These are phyloP conservation scores for Penaeus indicus DNA, from an alignment of 1,140 invertebrate species.

Conservation along the genomic window DNA sequence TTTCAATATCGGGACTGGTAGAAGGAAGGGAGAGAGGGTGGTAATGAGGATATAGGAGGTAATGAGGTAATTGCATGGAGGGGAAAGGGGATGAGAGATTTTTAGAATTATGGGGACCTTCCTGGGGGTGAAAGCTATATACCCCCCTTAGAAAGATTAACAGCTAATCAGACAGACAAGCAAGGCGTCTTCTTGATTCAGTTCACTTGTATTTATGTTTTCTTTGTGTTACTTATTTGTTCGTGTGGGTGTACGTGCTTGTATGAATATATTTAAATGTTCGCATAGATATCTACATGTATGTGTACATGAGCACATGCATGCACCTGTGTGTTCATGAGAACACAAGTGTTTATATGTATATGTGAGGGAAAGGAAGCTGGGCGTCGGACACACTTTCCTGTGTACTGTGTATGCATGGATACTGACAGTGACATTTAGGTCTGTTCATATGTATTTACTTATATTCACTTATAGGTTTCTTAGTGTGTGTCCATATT, in stretches of 20 bases:
- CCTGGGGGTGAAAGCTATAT: neutral
- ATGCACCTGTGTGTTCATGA: neutral
- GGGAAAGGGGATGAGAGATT: too few species aligned
- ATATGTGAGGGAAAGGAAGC: neutral
- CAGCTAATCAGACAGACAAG: slow-evolving; percentile 14
- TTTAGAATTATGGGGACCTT: too few species aligned
- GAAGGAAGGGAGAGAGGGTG: too few species aligned
- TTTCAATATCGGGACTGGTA: too few species aligned
- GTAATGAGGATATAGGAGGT: too few species aligned
- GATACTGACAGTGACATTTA: neutral
- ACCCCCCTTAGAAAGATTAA: neutral
- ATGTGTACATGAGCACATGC: slow-evolving; percentile 10
- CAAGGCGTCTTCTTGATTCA: slow-evolving; percentile 14
- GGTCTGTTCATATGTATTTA: neutral
- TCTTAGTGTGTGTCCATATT: slow-evolving; percentile 25
- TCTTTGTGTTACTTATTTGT: neutral
- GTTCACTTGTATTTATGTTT: neutral
- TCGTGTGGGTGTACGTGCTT: slow-evolving; percentile 4
- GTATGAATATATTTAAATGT: slow-evolving; percentile 25
- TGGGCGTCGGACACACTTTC: neutral
- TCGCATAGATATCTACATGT: neutral
- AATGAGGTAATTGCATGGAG: too few species aligned
- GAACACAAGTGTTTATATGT: slow-evolving; percentile 26
- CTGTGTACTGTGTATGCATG: neutral
- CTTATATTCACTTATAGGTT: neutral